These are phyloP conservation scores for Crotalus horridus DNA, from an alignment of 2,113 vertebrate species.

Conservation along the genomic window DNA sequence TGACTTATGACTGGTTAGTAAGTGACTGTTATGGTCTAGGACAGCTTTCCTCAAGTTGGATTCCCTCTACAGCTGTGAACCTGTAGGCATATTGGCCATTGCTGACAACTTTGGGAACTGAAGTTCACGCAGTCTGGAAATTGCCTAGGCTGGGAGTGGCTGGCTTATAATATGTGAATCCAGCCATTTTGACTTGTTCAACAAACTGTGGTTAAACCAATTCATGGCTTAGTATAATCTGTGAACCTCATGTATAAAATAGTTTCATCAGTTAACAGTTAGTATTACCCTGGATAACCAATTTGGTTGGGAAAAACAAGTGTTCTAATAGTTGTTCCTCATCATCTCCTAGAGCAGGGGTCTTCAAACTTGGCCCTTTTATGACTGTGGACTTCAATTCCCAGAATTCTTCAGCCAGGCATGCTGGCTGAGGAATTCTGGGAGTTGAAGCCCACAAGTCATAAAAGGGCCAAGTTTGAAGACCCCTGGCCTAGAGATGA, in stretches of 20 bases:
- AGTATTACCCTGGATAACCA: background rate
- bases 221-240: background rate
- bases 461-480: no score
- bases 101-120: background rate
- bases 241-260: background rate
- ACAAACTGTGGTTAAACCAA: background rate
- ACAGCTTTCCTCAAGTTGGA: background rate
- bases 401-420: no score
- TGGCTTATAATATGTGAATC: background rate
- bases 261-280: background rate
- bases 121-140: background rate
- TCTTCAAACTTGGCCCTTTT: no score
- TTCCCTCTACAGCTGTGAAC: background rate
- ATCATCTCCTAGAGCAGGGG: no score
- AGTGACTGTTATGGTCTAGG: background rate
- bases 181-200: background rate
- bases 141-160: background rate
- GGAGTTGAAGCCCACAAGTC: no score
- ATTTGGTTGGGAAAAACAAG: background rate
- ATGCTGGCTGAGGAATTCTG: no score
- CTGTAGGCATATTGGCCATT: background rate
- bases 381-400: no score
- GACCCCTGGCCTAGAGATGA: background rate
- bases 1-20: background rate
- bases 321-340: background rate